Evolutionary conservation across 2,113 vertebrate genomes (phyloP), one percentile per base, ranked within the genome.

Genomic region (Xiphophorus couchianus): DNA sequence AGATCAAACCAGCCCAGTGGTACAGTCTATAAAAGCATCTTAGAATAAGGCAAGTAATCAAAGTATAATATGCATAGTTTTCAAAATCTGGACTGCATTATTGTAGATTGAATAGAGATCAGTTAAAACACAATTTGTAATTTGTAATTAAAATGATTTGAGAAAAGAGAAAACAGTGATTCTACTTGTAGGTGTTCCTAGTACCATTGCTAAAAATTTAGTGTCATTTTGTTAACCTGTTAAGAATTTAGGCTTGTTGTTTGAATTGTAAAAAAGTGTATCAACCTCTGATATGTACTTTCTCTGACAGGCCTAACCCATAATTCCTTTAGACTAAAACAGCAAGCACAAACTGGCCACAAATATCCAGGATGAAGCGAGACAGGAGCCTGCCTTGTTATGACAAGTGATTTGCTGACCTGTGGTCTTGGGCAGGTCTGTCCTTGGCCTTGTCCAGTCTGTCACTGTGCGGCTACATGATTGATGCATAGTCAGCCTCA

Each of bases 401-500:
- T 84, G 84, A 87, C 72, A 87, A 74, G 75, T 35, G 48, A 62
- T 80, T 63, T 78, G 75, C 51, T 76, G 74, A 82, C 85, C 83
- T 39, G 76, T 78, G 87, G 83, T 86, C 84, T 84, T 54, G 83
- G 54, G 70, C 37, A 30, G 6, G 66, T 80, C 78, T 44, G 72
- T 33, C 82, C 76, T 39, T 66, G 78, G 82, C 87, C 90, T 90
- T 81, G 84, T 89, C 82, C 85, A 62, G 51, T 81, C n/a, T 27
- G 76, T 80, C 62, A 33, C 77, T 71, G 37, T 81, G 68, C 81
- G 78, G 61, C n/a, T 37, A 74, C 67, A 77, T 25, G 69, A 74
- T 17, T 66, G 29, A 17, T 64, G 66, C 68, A 60, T 44, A 30
- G 61, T 62, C 33, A 68, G 17, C 6, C 65, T 37, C 61, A 44